Conservation (phyloP, 1,140 invertebrate genomes). For the Cotesia chilonis region DNA sequence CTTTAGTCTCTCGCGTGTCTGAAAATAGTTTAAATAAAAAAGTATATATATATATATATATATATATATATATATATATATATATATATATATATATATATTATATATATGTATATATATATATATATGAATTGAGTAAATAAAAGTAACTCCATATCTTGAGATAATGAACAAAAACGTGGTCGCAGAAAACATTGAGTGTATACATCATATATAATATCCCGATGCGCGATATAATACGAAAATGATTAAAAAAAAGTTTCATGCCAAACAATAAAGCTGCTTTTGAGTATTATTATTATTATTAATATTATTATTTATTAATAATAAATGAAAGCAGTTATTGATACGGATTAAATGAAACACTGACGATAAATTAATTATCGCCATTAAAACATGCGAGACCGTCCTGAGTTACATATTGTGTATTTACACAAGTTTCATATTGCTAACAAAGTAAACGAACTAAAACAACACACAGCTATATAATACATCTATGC, state of each 20-base stretch:
- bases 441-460: too few relatives aligned
- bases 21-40: background rate
- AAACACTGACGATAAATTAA: slow-evolving; percentile 13
- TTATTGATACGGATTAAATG: too few relatives aligned
- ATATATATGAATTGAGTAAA: too few relatives aligned
- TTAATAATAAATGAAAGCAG: too few relatives aligned
- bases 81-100: background rate
- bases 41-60: slow-evolving; percentile 2
- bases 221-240: background rate
- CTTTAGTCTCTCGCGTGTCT: background rate
- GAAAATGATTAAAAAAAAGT: slow-evolving; percentile 8
- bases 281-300: too few relatives aligned
- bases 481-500: background rate
- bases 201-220: slow-evolving; percentile 16
- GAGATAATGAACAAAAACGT: slow-evolving; percentile 36
- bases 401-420: slow-evolving; percentile 23
- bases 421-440: slow-evolving; percentile 14
- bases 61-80: background rate
- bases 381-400: background rate
- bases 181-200: slow-evolving; percentile 40
- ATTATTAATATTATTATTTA: too few relatives aligned
- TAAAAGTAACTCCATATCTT: slow-evolving; percentile 1
- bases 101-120: background rate
- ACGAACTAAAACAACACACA: background rate
- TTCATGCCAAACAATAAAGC: too few relatives aligned